Percentiles rank a stretch among this genome's conserved stretches.
These are phyloP conservation scores for Blera fallax DNA, from an alignment of 2,888 invertebrate genomes.

Conservation along the genomic window DNA sequence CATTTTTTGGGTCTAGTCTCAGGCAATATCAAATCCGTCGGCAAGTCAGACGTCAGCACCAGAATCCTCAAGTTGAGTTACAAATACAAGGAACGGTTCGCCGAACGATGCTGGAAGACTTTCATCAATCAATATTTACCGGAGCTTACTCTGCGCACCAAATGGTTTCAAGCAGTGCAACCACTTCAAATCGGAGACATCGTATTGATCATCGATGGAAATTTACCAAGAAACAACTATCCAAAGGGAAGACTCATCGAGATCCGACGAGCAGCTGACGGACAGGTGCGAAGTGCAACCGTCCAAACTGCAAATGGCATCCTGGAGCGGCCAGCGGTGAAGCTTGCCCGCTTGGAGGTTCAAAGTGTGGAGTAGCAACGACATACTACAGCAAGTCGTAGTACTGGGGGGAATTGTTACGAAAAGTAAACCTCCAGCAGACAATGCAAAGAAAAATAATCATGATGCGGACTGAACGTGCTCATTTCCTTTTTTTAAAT, in stretches of 20 bases:
- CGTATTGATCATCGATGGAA: constrained; percentile 57
- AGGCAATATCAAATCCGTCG: background rate
- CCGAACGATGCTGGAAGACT: constrained; percentile 70
- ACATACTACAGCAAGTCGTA: no score
- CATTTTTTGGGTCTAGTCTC: constrained; percentile 66
- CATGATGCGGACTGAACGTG: no score
- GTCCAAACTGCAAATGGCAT: no score
- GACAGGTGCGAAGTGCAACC: constrained; percentile 8
- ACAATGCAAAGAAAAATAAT: no score
- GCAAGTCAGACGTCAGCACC: background rate
- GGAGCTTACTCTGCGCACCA: constrained; percentile 48
- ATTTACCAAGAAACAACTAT: constrained; percentile 36
- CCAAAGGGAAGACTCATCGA: background rate
- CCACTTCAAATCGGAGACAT: constrained; percentile 54
- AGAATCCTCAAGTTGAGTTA: background rate
- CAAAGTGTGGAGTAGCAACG: no score
- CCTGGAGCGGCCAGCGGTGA: background rate
- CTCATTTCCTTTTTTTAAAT: no score
- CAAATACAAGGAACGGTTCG: constrained; percentile 12
- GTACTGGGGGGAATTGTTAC: no score
- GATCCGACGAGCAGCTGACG: background rate
- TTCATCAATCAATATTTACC: constrained; percentile 71
- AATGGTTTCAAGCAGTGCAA: constrained; percentile 51
- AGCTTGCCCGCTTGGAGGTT: no score
- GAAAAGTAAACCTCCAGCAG: no score